A percentile compares a stretch with the other conserved stretches of the same genome.
Conservation (phyloP, 1,140 invertebrate genomes). For the Druon quercuslanigerum region DNA sequence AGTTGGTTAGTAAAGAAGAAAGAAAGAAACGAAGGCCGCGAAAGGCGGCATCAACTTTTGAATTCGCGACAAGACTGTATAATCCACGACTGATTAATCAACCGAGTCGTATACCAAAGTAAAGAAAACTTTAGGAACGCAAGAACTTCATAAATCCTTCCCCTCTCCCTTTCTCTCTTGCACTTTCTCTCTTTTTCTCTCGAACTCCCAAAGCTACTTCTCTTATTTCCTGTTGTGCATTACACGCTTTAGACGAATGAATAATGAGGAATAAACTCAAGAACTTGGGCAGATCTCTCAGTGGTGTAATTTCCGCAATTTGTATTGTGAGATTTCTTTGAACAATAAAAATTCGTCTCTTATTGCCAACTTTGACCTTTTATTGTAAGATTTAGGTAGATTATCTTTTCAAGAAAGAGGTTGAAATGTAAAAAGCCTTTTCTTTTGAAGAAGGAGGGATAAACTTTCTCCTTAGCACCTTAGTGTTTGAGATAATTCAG, state of each 20-base stretch:
- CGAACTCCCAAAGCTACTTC: neutral
- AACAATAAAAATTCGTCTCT: neutral
- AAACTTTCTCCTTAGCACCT: too few relatives aligned
- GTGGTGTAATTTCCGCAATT: conserved; percentile 20
- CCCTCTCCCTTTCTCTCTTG: conserved; percentile 8
- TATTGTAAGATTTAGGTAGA: too few relatives aligned
- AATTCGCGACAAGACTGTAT: conserved; percentile 31
- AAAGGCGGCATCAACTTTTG: conserved; percentile 29
- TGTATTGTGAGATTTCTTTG: conserved; percentile 10
- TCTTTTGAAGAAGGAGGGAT: too few relatives aligned
- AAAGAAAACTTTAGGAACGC: conserved; percentile 18
- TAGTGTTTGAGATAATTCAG: too few relatives aligned
- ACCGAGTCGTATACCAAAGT: conserved; percentile 28
- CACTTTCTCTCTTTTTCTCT: neutral
- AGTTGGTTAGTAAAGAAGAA: neutral
- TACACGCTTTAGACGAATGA: conserved; percentile 24
- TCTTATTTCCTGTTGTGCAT: conserved; percentile 23
- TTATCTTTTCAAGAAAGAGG: too few relatives aligned
- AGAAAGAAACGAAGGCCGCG: conserved; percentile 22
- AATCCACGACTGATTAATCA: conserved; percentile 27
- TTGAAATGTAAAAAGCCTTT: too few relatives aligned
- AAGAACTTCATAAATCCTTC: conserved; percentile 37
- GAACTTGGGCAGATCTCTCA: conserved; percentile 10
- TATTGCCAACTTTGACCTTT: neutral
- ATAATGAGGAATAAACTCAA: conserved; percentile 9